Evolutionary conservation across 2,888 invertebrate species (phyloP).

Genomic region (Latrodectus elegans): DNA sequence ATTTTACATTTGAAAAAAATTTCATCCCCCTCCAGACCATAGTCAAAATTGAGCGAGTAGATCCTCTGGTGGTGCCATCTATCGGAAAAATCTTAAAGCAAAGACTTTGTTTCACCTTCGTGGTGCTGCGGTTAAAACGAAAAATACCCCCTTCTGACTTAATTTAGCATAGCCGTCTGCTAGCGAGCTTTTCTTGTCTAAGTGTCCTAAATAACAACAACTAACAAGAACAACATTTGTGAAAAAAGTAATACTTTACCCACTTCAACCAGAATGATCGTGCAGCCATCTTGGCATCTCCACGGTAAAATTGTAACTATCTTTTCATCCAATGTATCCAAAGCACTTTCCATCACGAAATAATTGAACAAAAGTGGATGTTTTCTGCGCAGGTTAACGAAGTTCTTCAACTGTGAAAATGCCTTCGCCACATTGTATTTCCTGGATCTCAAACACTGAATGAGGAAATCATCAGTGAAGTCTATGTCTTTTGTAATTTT

Average conservation of each 20-base stretch:
- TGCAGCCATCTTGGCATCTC: constrained; percentile 54
- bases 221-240: too few species aligned
- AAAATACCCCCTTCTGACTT: too few species aligned
- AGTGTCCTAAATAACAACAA: too few species aligned
- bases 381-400: constrained; percentile 6
- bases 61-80: too few species aligned
- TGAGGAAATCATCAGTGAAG: constrained; percentile 35
- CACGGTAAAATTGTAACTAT: constrained; percentile 22
- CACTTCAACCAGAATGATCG: constrained; percentile 19
- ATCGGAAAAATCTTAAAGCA: too few species aligned
- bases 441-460: constrained; percentile 24
- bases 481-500: background rate
- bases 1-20: too few species aligned
- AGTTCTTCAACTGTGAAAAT: constrained; percentile 20
- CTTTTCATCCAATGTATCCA: background rate
- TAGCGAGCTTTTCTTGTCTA: too few species aligned
- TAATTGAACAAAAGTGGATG: constrained; percentile 14
- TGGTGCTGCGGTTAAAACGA: too few species aligned
- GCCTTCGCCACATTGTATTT: constrained; percentile 38
- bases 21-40: too few species aligned
- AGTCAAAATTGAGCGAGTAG: too few species aligned
- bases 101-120: too few species aligned
- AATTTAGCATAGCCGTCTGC: too few species aligned
- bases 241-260: constrained; percentile 9
- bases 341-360: constrained; percentile 1